Conservation (phyloP, 2,797 vertebrate genomes). For the Poecile montanus region DNA sequence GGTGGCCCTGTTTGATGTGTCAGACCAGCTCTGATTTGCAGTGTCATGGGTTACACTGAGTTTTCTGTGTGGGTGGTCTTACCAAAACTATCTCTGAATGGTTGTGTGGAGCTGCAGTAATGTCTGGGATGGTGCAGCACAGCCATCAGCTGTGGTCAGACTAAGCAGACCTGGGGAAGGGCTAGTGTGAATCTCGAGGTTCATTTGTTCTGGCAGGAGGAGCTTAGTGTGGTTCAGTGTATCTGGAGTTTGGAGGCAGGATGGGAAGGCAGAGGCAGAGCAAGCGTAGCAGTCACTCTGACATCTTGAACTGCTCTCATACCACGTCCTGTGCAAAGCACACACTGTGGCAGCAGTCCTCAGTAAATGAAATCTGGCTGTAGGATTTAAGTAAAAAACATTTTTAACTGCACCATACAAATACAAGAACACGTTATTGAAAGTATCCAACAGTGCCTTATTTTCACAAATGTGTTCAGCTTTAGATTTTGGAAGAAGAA, state of each 20-base stretch:
- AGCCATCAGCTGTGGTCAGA: neutral
- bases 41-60: neutral
- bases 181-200: neutral
- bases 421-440: neutral
- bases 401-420: neutral
- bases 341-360: neutral
- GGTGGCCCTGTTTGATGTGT: neutral
- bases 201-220: neutral
- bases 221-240: accelerated
- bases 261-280: neutral
- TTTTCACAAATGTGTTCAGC: slow-evolving; percentile 22
- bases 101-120: neutral
- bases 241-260: neutral
- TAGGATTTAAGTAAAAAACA: neutral
- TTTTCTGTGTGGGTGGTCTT: neutral
- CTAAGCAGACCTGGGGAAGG: neutral
- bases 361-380: neutral
- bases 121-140: neutral
- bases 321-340: neutral
- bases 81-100: neutral
- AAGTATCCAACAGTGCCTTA: neutral
- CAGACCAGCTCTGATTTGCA: neutral
- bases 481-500: slow-evolving; percentile 41
- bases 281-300: neutral
- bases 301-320: neutral